Evolutionary conservation across 2,113 vertebrate species (phyloP), one percentile per base, ranked within the genome.

Genomic region (Salvelinus sp.): DNA sequence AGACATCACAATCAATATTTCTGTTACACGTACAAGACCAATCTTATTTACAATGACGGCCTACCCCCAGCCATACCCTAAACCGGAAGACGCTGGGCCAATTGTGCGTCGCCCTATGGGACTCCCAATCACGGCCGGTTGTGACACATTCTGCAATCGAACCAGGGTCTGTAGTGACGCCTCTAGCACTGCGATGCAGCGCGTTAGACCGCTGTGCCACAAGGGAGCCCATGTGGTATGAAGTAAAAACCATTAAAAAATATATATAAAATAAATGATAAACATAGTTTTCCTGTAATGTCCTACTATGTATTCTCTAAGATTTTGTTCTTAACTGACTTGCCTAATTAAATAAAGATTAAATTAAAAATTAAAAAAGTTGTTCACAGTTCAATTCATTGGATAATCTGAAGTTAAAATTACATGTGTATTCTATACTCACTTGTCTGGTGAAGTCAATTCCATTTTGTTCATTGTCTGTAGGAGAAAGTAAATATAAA

Each of bases 391-490:
- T 2, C 7, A 68, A n/a, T 30, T 5, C 1, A 30, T 28, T 9
- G 16, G 27, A 33, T 18, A 5, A 38, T 48, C 14, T 23, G 16
- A 71, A 23, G 6, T 18, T 2, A 70, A 38, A 13, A 30, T 33
- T 0, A 44, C n/a, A 25, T 28, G 0, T n/a, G 22, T 54, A 50
- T 14, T 33, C 3, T 58, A 23, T 72, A 80, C 93, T 94, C 92
- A 99, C 97, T 84, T 98, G 97, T 90, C 96, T 94, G 86, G 88
- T 94, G 92, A 96, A 99, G 88, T 96, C 92, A 77, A 97, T 89
- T 78, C 95, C 94, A 75, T 96, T 96, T 82, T 94, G 95, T 81
- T 97, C 96, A 89, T 81, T 93, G 87, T 93, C 94, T 95, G 50
- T 28, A 87, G 90, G 1, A 75, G 83, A 86, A 89, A 89, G 82